Conservation (phyloP, 2,888 invertebrate species). For the Amiota communis region DNA sequence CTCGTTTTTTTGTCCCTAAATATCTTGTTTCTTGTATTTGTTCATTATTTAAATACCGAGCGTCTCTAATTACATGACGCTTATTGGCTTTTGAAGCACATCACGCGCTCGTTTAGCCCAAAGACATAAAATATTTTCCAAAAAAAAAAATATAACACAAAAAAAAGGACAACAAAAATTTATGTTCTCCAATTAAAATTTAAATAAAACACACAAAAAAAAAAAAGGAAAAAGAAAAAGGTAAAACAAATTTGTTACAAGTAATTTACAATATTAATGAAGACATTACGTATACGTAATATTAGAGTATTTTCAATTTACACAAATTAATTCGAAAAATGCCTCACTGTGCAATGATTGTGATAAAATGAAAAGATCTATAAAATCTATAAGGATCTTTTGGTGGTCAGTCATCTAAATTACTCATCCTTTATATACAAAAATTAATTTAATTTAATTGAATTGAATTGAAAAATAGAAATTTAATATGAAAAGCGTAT, state of each 20-base stretch:
- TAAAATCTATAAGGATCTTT: too few relatives aligned
- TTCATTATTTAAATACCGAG: background rate
- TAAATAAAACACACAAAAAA: background rate
- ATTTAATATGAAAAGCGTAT: background rate
- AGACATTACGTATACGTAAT: background rate
- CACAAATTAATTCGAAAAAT: too few relatives aligned
- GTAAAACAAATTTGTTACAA: background rate
- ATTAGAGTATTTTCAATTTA: too few relatives aligned
- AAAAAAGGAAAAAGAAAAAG: background rate
- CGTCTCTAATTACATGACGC: background rate
- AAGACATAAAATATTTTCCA: background rate
- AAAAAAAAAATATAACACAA: background rate
- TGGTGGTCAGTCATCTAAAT: too few relatives aligned
- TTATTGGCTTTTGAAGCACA: constrained; percentile 1
- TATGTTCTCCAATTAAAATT: too few relatives aligned
- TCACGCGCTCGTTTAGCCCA: background rate
- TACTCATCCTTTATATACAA: background rate
- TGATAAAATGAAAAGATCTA: too few relatives aligned
- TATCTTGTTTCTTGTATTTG: too few relatives aligned
- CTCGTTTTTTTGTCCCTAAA: too few relatives aligned
- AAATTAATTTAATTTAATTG: too few relatives aligned
- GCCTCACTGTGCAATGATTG: too few relatives aligned
- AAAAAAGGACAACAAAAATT: background rate
- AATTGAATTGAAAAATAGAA: background rate
- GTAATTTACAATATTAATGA: background rate